These are phyloP conservation scores for Polydrusus tereticollis DNA, from an alignment of 2,888 invertebrate species.

Conservation along the genomic window DNA sequence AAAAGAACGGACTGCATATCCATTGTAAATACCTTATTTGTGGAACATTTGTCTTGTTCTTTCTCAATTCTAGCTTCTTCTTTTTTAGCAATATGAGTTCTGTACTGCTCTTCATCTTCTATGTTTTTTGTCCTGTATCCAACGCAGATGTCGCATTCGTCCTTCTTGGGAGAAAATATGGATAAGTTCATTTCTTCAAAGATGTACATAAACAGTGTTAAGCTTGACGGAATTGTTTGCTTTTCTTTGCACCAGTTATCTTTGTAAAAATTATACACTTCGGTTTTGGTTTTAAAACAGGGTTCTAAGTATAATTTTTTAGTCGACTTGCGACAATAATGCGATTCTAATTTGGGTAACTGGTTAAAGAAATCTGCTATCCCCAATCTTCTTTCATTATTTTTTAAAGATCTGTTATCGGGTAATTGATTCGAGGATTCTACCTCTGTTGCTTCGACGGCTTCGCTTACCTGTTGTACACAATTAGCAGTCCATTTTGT, in stretches of 20 bases:
- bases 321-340: background rate
- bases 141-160: no score
- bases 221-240: background rate
- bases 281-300: constrained; percentile 14
- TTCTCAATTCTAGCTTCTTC: no score
- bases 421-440: background rate
- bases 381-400: background rate
- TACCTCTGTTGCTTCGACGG: constrained; percentile 9
- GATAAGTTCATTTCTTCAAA: constrained; percentile 12
- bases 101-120: no score
- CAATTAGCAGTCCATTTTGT: constrained; percentile 12
- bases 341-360: constrained; percentile 10
- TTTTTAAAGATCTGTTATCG: background rate
- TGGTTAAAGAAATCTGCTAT: constrained; percentile 7
- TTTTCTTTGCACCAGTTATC: constrained; percentile 16
- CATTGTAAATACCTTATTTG: no score
- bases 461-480: background rate
- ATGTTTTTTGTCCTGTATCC: no score
- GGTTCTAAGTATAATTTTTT: constrained; percentile 26
- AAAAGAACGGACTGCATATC: no score
- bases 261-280: constrained; percentile 20
- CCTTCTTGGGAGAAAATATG: constrained; percentile 19
- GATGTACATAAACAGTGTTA: constrained; percentile 11
- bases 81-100: no score
- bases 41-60: no score